Percentiles rank a stretch among this genome's conserved stretches.
phyloP scores from a whole-genome alignment of 2,113 vertebrate species.

The Salminus brasiliensis region DNA sequence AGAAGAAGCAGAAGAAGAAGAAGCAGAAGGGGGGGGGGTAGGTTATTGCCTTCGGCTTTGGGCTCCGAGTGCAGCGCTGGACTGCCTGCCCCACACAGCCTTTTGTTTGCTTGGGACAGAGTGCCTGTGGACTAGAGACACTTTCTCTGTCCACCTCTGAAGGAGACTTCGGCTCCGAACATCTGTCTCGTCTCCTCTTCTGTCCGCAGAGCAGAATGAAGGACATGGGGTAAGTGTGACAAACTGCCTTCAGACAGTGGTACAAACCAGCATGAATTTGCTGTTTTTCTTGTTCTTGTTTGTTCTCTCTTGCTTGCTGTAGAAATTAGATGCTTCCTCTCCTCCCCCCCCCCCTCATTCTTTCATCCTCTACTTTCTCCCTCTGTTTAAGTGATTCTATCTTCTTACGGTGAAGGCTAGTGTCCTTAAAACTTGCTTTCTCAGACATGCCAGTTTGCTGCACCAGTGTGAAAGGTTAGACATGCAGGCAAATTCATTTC shows the following conservation, averaged over 20 bases:
- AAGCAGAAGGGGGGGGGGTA: slow-evolving; percentile 43
- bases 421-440: neutral
- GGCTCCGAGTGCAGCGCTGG: slow-evolving; percentile 71
- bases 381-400: slow-evolving; percentile 53
- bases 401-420: neutral
- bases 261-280: slow-evolving; percentile 11
- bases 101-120: slow-evolving; percentile 81
- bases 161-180: slow-evolving; percentile 61
- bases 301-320: slow-evolving; percentile 57
- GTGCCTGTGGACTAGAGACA: slow-evolving; percentile 65
- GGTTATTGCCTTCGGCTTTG: slow-evolving; percentile 57
- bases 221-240: slow-evolving; percentile 78
- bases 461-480: neutral
- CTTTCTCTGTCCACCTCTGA: slow-evolving; percentile 67
- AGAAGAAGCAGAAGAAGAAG: slow-evolving; percentile 29
- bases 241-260: slow-evolving; percentile 28
- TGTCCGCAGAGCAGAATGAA: slow-evolving; percentile 68
- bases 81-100: slow-evolving; percentile 69
- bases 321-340: slow-evolving; percentile 45
- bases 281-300: slow-evolving; percentile 28
- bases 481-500: neutral
- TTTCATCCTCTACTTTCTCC: slow-evolving; percentile 64
- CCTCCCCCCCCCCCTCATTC: slow-evolving; percentile 53
- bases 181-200: slow-evolving; percentile 24
- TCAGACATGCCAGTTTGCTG: neutral